Evolutionary conservation across 2,888 invertebrate species (phyloP).

Genomic region (Gymnosoma rotundatum): DNA sequence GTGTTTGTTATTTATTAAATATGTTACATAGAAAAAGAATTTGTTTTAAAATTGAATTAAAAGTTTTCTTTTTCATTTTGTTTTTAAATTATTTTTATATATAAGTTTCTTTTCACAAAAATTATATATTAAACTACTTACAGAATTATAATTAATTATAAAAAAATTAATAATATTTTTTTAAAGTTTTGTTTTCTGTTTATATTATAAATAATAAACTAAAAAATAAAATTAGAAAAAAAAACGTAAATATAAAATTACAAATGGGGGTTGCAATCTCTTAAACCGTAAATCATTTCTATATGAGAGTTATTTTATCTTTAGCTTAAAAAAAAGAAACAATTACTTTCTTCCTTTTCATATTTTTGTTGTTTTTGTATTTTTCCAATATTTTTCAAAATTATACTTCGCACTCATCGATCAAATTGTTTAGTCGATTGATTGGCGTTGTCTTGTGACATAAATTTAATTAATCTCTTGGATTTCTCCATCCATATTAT

Average conservation of each 20-base stretch:
- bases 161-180: conserved; percentile 48
- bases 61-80: conserved; percentile 45
- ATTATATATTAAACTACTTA: conserved; percentile 74
- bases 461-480: conserved; percentile 80
- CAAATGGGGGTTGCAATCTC: conserved; percentile 71
- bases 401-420: conserved; percentile 9
- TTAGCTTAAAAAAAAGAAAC: conserved; percentile 73
- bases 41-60: conserved; percentile 67
- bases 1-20: conserved; percentile 49
- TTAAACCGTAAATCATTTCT: conserved; percentile 73
- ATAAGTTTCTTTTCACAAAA: conserved; percentile 67
- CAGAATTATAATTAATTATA: conserved; percentile 71
- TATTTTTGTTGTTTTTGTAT: conserved; percentile 61
- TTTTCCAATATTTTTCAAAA: conserved; percentile 20
- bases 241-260: conserved; percentile 67
- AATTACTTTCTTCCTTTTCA: conserved; percentile 67
- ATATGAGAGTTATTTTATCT: conserved; percentile 66
- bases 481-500: conserved; percentile 80
- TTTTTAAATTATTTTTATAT: conserved; percentile 55
- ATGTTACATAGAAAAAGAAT: conserved; percentile 63
- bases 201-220: conserved; percentile 68
- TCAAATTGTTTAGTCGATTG: conserved; percentile 9
- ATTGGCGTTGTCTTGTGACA: conserved; percentile 14
- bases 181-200: conserved; percentile 51
- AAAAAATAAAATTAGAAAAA: conserved; percentile 69